A percentile compares a stretch with the other conserved stretches of the same genome.
These are phyloP conservation scores for Alligator sinensis DNA, from an alignment of 2,113 vertebrate species.

Conservation along the genomic window DNA sequence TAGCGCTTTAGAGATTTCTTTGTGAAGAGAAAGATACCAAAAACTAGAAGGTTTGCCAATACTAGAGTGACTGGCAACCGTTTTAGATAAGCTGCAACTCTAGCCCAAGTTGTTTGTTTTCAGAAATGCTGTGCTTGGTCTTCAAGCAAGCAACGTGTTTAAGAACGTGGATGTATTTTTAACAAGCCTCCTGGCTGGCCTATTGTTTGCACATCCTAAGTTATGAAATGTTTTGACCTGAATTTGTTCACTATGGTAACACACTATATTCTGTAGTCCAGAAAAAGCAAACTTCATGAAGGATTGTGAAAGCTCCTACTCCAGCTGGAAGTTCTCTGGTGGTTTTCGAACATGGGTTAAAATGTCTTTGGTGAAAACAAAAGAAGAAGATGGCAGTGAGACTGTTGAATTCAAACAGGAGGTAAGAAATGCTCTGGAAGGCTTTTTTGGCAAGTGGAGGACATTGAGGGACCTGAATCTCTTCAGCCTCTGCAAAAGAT, in stretches of 20 bases:
- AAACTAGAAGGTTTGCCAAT: no score
- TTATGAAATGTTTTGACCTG: background rate
- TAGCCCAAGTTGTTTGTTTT: background rate
- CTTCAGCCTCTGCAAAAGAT: no score
- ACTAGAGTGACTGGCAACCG: no score
- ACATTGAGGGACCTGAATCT: no score
- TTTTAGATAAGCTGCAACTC: no score
- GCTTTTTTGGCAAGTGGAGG: background rate
- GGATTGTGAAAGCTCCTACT: constrained; percentile 93
- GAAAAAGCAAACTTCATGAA: constrained; percentile 91
- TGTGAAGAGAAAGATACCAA: no score
- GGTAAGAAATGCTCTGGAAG: constrained; percentile 72
- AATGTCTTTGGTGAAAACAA: constrained; percentile 95
- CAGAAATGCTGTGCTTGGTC: background rate
- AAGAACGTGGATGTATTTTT: background rate
- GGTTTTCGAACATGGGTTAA: constrained; percentile 99
- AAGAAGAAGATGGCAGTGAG: constrained; percentile 86
- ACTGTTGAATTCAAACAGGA: constrained; percentile 95
- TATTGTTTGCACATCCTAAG: background rate
- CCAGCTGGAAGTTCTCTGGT: constrained; percentile 96
- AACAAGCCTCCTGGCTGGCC: background rate
- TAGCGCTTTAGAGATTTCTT: no score
- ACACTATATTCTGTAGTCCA: constrained; percentile 68
- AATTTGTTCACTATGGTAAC: background rate
- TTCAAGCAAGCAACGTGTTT: background rate